These are phyloP conservation scores for Rhombomys opimus DNA, from an alignment of 2,113 vertebrate species.

Conservation along the genomic window DNA sequence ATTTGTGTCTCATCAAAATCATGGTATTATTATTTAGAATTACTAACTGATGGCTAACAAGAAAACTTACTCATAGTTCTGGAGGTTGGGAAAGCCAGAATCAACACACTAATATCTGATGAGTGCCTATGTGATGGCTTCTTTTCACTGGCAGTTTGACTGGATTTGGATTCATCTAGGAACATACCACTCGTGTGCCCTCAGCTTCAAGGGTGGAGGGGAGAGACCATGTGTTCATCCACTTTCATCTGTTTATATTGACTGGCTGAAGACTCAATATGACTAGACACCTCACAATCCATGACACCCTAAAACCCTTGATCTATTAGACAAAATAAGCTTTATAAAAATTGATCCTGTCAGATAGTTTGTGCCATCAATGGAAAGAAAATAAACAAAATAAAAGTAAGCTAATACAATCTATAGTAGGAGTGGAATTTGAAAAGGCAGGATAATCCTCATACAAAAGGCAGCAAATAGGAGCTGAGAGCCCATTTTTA, in stretches of 20 bases:
- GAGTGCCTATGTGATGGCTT: no score
- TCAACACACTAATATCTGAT: not conserved
- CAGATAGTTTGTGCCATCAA: not conserved
- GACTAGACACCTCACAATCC: not conserved
- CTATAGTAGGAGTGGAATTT: not conserved
- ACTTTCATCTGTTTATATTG: not conserved
- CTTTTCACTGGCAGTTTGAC: not conserved
- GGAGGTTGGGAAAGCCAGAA: not conserved
- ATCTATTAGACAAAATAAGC: not conserved
- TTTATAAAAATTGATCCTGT: not conserved
- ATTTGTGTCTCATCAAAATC: not conserved
- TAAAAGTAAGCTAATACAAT: not conserved
- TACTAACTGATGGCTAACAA: not conserved
- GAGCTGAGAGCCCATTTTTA: not conserved
- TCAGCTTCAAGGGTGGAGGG: not conserved
- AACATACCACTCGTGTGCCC: not conserved
- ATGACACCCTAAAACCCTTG: not conserved
- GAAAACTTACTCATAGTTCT: not conserved
- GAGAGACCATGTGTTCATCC: not conserved
- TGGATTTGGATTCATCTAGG: not conserved
- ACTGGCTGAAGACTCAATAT: not conserved
- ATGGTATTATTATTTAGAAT: not conserved
- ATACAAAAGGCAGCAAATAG: not conserved
- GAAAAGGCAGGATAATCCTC: not conserved
- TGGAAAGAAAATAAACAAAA: not conserved